Conservation (phyloP, 2,113 vertebrate species). For the Capreolus pygargus region DNA sequence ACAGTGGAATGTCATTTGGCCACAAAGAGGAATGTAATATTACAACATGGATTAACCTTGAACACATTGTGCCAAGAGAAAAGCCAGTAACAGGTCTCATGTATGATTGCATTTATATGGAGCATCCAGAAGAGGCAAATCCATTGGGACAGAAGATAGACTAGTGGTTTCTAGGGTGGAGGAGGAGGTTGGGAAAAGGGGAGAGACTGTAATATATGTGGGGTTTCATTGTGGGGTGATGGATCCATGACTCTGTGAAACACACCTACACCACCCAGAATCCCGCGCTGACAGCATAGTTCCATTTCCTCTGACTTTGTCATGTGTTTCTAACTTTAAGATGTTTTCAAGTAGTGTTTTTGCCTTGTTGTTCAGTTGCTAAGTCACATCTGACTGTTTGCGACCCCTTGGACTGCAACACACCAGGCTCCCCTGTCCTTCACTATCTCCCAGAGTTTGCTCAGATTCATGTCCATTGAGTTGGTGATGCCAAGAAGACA, state of each 20-base stretch:
- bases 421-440: not conserved
- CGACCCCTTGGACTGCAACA: not conserved
- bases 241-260: not conserved
- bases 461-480: not conserved
- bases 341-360: not conserved
- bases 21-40: not conserved
- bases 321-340: not conserved
- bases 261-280: not conserved
- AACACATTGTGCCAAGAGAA: not conserved
- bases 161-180: not conserved
- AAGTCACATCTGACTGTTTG: not conserved
- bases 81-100: not conserved
- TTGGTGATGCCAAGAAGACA: not conserved
- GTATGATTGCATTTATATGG: not conserved
- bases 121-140: not conserved
- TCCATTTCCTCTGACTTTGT: not conserved
- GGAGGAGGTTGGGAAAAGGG: not conserved
- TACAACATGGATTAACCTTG: not conserved
- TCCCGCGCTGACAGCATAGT: not conserved
- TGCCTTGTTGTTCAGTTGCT: not conserved
- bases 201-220: rapidly evolving
- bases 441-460: not conserved
- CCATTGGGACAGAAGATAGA: not conserved
- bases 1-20: not conserved
- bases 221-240: not conserved